A percentile compares a stretch with the other conserved stretches of the same genome.
Conservation (phyloP, 2,888 invertebrate species). For the Brenthis hecate region DNA sequence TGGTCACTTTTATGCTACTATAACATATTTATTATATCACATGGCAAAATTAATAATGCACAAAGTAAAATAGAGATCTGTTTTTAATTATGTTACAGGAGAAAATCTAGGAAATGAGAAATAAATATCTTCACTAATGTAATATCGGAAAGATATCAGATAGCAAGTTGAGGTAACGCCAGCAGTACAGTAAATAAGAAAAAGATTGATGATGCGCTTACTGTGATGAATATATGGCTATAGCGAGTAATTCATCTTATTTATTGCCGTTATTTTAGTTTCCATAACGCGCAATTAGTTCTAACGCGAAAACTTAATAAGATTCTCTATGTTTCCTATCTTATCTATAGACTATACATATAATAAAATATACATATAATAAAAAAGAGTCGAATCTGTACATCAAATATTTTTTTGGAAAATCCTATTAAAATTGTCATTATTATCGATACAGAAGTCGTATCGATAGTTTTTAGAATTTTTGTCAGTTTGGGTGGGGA, state of each 20-base stretch:
- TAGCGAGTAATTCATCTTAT: slow-evolving; percentile 46
- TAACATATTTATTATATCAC: no score
- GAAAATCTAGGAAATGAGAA: neutral
- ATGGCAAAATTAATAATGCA: no score
- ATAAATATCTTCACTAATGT: slow-evolving; percentile 18
- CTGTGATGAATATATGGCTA: slow-evolving; percentile 46
- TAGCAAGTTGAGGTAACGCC: slow-evolving; percentile 30
- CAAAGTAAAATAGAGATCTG: no score
- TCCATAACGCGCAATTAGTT: slow-evolving; percentile 35
- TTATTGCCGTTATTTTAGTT: slow-evolving; percentile 44
- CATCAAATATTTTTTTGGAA: no score
- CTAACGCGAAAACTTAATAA: slow-evolving; percentile 26
- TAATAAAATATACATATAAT: no score
- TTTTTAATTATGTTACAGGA: no score
- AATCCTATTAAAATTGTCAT: no score
- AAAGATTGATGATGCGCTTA: slow-evolving; percentile 48
- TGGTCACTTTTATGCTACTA: no score
- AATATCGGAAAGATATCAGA: slow-evolving; percentile 25
- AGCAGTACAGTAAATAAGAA: slow-evolving; percentile 41
- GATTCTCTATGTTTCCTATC: neutral
- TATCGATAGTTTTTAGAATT: no score
- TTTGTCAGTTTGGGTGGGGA: no score
- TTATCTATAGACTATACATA: neutral
- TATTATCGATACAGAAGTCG: no score
- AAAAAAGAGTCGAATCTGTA: no score